These are phyloP conservation scores for Oryctes rhinoceros DNA, from an alignment of 1,140 invertebrate genomes.

Conservation along the genomic window DNA sequence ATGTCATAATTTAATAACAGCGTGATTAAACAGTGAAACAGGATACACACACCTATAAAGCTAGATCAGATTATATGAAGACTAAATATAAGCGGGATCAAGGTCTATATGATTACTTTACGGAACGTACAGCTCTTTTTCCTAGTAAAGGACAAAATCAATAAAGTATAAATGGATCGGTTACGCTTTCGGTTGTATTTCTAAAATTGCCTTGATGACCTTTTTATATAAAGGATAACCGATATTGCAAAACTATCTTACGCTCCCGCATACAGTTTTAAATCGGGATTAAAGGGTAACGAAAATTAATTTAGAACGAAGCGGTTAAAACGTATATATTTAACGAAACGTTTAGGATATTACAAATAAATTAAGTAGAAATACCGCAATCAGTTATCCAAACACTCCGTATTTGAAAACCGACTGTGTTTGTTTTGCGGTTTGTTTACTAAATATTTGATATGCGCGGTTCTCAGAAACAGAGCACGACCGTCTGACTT, in stretches of 20 bases:
- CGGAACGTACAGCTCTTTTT: not conserved
- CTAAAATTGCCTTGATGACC: not conserved
- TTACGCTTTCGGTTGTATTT: not conserved
- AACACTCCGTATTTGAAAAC: slow-evolving; percentile 1
- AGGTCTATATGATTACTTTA: not conserved
- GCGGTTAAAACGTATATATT: not conserved
- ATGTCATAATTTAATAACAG: too few species aligned
- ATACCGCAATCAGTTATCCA: slow-evolving; percentile 10
- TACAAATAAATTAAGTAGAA: not conserved
- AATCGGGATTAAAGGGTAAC: not conserved
- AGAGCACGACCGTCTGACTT: not conserved
- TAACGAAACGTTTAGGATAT: not conserved
- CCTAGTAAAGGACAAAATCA: not conserved
- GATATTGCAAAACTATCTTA: not conserved
- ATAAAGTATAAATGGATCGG: not conserved
- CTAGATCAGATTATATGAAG: not conserved
- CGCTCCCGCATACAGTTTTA: not conserved
- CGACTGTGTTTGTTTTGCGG: slow-evolving; percentile 20
- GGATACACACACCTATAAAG: not conserved
- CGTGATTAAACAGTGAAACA: not conserved
- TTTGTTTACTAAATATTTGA: slow-evolving; percentile 17
- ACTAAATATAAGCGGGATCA: not conserved
- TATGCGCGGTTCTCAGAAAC: not conserved
- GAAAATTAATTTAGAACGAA: not conserved
- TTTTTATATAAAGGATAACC: not conserved